Evolutionary conservation across 2,797 vertebrate genomes (phyloP).

Genomic region (Neopelma chrysocephalum): DNA sequence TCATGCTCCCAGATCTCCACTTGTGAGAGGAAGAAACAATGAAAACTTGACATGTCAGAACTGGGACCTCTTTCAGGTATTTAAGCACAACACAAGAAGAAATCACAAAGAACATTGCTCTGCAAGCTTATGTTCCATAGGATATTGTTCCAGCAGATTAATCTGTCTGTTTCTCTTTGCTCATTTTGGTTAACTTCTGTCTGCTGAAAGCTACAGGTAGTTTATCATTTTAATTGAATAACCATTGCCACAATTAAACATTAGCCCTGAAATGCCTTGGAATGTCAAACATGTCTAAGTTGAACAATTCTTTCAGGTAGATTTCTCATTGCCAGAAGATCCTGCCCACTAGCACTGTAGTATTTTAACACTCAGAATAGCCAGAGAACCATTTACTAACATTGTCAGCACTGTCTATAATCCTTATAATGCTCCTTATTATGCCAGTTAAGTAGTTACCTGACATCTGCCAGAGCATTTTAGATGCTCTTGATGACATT

Average conservation of each 20-base stretch:
- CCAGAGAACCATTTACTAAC: background rate
- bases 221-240: background rate
- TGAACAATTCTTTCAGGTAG: background rate
- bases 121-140: background rate
- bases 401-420: background rate
- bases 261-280: background rate
- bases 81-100: background rate
- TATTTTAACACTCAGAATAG: background rate
- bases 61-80: background rate
- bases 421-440: background rate
- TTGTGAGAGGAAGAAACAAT: background rate
- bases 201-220: background rate
- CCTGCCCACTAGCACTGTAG: background rate
- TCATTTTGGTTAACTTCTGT: background rate
- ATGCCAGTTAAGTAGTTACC: background rate
- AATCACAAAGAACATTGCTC: background rate
- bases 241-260: background rate
- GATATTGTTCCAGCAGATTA: conserved; percentile 3
- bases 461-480: background rate
- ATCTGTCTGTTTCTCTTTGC: background rate
- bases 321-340: background rate
- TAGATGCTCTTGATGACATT: background rate
- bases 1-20: background rate
- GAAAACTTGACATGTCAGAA: background rate
- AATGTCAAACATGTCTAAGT: background rate